Base-by-base conservation (phyloP, 2,888 invertebrate species). In the Hyposoter didymator region DNA sequence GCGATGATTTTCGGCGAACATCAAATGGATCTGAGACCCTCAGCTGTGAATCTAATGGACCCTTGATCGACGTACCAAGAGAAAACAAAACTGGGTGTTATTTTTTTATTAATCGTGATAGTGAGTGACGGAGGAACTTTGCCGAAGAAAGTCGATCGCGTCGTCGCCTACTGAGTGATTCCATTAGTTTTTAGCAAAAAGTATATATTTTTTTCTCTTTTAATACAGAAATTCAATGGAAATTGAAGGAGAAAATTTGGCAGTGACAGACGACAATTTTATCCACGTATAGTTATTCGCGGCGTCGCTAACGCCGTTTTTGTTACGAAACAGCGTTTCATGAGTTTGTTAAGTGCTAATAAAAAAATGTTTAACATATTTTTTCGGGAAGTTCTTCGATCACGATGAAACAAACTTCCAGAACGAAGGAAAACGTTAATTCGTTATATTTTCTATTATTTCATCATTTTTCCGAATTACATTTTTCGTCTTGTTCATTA, bases 1-100 rank as follows among this genome's bases (percentile, higher is more conserved):
- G 97, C 97, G 49, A 96, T 98, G 95, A 95, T 97, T 92, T 96
- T 96, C 89, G 96, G 96, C 1, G 95, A 97, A 89, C 96, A 97
- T 93, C 95, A 93, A 84, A 79, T 91, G 72, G 92, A 92, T 76
- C 90, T 93, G 19, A 89, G 91, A 78, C 91, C 93, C 17, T 89
- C 90, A 8, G 90, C 92, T 35, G 88, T 93, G 43, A 92, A 93
- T 88, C 90, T 93, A 39, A 93, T 93, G 93, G 93, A 93, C 84
- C 89, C 91, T 78, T 93, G 84, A 92, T 17, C 39, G 19, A 28
- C 19, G 12, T 47, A n/a, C 76, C 32, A 78, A 43, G 35, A 45
- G 73, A 6, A n/a, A 76, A 66, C 80, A 22, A 39, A 70, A 74
- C 17, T 52, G 32, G 12, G 35, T 12, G 62, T 75, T 70, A 52